Evolutionary conservation across 1,140 invertebrate genomes (phyloP).

Genomic region (Aricia agestis): DNA sequence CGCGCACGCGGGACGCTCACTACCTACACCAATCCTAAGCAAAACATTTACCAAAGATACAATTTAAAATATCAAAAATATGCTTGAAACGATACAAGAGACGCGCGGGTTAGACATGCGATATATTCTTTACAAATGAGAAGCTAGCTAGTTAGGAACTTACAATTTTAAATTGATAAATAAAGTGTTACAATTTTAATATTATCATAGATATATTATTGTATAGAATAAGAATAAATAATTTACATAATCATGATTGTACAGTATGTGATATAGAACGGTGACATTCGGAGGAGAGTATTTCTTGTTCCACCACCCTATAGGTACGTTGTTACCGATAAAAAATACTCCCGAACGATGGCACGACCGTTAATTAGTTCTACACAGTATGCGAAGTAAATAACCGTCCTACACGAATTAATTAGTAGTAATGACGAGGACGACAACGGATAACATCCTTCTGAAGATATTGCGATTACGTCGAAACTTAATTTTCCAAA

Average conservation of each 20-base stretch:
- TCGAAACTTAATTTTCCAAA: constrained; percentile 45
- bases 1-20: constrained; percentile 10
- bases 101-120: constrained; percentile 34
- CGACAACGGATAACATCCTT: constrained; percentile 33
- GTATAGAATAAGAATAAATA: constrained; percentile 63
- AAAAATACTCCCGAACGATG: constrained; percentile 63
- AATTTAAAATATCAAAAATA: constrained; percentile 18
- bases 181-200: constrained; percentile 41
- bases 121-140: constrained; percentile 51
- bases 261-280: constrained; percentile 45
- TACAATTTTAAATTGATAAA: constrained; percentile 68
- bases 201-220: constrained; percentile 38
- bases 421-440: constrained; percentile 56
- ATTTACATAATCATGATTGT: constrained; percentile 58
- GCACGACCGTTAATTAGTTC: constrained; percentile 45
- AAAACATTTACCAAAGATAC: constrained; percentile 26
- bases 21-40: constrained; percentile 24
- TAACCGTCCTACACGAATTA: constrained; percentile 48
- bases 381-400: constrained; percentile 60
- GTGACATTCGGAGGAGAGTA: constrained; percentile 48
- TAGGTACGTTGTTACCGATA: constrained; percentile 30
- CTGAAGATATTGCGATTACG: constrained; percentile 41
- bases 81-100: not conserved
- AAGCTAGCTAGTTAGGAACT: constrained; percentile 73
- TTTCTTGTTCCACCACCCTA: constrained; percentile 45